A percentile compares a stretch with the other conserved stretches of the same genome.
Conservation (phyloP, 2,888 invertebrate genomes). For the Branchinecta sandiegonensis region DNA sequence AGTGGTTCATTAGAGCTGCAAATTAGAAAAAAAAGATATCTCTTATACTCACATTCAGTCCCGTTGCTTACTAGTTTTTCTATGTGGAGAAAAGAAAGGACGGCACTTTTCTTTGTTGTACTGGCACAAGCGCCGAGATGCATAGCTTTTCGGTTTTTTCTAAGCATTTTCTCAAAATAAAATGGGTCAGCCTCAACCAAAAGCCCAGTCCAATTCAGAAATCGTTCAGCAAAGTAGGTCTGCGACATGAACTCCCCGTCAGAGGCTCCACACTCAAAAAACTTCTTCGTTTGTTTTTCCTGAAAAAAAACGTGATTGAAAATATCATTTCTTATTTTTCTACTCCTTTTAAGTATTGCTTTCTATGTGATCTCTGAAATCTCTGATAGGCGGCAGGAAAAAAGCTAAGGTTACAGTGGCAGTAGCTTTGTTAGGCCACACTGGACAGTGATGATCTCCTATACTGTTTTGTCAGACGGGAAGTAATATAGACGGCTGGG, state of each 20-base stretch:
- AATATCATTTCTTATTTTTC: not conserved
- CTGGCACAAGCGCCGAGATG: not conserved
- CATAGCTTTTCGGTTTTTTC: not conserved
- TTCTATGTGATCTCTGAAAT: too few relatives aligned
- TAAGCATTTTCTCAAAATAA: not conserved
- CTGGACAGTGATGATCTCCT: too few relatives aligned
- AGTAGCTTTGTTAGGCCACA: too few relatives aligned
- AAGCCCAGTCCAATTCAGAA: constrained; percentile 3
- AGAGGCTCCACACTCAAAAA: constrained; percentile 11
- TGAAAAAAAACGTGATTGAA: not conserved
- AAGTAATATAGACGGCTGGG: too few relatives aligned
- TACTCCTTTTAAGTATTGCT: too few relatives aligned
- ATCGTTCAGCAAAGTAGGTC: not conserved
- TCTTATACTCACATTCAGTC: not conserved
- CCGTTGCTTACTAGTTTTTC: not conserved
- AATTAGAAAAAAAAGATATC: too few relatives aligned
- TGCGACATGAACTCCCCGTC: constrained; percentile 9
- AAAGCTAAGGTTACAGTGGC: too few relatives aligned
- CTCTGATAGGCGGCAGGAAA: too few relatives aligned
- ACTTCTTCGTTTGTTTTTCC: constrained; percentile 3
- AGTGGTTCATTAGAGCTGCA: too few relatives aligned
- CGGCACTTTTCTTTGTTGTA: not conserved
- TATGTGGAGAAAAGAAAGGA: not conserved
- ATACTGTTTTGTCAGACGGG: too few relatives aligned
- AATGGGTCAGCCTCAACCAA: constrained; percentile 7